Percentiles rank a stretch among this genome's conserved stretches.
Evolutionary conservation across 2,797 vertebrate genomes (phyloP).

Genomic region (Acrocephalus scirpaceus): DNA sequence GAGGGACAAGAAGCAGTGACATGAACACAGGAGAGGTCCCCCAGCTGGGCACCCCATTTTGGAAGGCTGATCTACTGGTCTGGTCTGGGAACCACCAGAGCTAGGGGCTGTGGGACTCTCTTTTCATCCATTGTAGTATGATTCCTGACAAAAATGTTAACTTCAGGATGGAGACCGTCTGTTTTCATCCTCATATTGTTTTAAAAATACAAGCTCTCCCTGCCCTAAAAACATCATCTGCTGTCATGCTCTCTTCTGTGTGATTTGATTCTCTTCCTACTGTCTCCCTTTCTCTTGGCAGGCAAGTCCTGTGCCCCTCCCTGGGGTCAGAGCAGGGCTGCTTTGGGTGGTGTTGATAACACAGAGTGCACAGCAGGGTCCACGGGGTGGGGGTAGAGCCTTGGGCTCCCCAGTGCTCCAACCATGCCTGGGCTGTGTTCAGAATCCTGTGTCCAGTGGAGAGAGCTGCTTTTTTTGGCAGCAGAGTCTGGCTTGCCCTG

Average conservation of each 20-base stretch:
- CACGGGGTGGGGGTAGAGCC: not conserved
- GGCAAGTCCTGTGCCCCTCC: not conserved
- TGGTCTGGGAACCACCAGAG: not conserved
- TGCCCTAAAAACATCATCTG: not conserved
- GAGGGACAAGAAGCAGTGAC: not conserved
- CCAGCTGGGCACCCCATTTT: not conserved
- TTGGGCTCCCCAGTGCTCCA: not conserved
- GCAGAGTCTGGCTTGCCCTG: not conserved
- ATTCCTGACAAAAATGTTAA: not conserved
- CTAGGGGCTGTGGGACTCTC: not conserved
- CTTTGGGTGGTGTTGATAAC: fast-evolving
- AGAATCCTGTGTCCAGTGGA: not conserved
- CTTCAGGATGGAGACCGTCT: not conserved
- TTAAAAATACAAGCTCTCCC: not conserved
- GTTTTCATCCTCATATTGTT: not conserved
- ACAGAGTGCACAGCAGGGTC: not conserved
- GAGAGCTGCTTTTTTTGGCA: conserved; percentile 4
- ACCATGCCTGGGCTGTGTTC: not conserved
- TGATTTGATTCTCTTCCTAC: not conserved
- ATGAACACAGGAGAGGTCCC: not conserved
- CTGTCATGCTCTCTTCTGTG: not conserved
- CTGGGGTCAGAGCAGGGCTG: not conserved
- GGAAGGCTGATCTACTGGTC: not conserved
- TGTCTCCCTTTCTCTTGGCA: not conserved
- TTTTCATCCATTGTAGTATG: not conserved